These are phyloP conservation scores for Adrianichthys oophorus DNA, from an alignment of 2,797 vertebrate species.

Conservation along the genomic window DNA sequence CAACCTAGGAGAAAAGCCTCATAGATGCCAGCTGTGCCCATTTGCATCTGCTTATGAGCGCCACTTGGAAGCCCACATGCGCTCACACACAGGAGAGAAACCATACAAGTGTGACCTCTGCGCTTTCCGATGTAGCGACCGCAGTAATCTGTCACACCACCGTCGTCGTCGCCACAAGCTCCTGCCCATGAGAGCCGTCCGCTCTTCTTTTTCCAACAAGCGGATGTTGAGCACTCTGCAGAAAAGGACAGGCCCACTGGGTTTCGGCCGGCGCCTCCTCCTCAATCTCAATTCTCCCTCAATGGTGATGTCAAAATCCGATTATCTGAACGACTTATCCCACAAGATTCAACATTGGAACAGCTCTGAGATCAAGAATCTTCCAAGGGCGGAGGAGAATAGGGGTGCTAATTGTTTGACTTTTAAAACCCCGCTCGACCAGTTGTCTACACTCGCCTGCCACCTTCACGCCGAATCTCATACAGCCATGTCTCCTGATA, in stretches of 20 bases:
- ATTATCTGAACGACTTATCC: conserved; percentile 81
- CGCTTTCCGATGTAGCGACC: conserved; percentile 96
- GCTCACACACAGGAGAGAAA: conserved; percentile 97
- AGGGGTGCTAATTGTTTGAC: conserved; percentile 82
- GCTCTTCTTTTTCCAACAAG: conserved; percentile 88
- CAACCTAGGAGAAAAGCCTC: conserved; percentile 90
- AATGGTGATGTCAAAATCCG: conserved; percentile 87
- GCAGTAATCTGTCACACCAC: conserved; percentile 97
- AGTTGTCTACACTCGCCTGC: conserved; percentile 90
- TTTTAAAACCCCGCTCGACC: conserved; percentile 91
- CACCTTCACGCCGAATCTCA: conserved; percentile 87
- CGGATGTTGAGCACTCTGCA: conserved; percentile 92
- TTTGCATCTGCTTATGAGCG: conserved; percentile 98
- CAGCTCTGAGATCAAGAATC: conserved; percentile 66
- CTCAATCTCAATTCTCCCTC: conserved; percentile 89
- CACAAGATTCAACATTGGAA: conserved; percentile 75
- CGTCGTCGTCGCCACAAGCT: conserved; percentile 95
- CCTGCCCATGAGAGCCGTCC: conserved; percentile 87
- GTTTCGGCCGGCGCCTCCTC: conserved; percentile 86
- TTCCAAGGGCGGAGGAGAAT: conserved; percentile 67
- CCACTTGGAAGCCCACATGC: conserved; percentile 97
- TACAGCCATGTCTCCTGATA: conserved; percentile 80
- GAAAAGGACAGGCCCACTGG: conserved; percentile 88
- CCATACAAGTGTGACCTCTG: conserved; percentile 98
- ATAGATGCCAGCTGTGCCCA: conserved; percentile 94